These are phyloP conservation scores for Ophion costatus DNA, from an alignment of 2,888 invertebrate genomes.

Conservation along the genomic window DNA sequence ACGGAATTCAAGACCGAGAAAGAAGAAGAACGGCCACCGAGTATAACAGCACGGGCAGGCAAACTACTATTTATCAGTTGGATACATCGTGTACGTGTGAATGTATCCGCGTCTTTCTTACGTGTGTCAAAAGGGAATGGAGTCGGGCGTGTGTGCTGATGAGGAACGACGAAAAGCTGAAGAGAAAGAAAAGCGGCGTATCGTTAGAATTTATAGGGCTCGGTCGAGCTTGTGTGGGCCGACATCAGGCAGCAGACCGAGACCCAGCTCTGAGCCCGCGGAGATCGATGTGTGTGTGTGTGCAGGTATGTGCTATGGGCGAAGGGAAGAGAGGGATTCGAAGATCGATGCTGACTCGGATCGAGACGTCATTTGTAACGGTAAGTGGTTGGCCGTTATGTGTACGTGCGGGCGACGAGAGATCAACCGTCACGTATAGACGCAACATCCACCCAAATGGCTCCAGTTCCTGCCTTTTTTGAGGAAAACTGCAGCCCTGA, in stretches of 20 bases:
- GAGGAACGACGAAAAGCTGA: slow-evolving; percentile 34
- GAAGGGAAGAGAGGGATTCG: slow-evolving; percentile 35
- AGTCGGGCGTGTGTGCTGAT: not conserved
- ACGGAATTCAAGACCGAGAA: slow-evolving; percentile 68
- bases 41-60: slow-evolving; percentile 45
- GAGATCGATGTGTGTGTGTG: not conserved
- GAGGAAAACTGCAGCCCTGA: not conserved
- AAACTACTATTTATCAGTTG: slow-evolving; percentile 65
- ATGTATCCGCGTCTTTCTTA: not conserved
- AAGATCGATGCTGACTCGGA: slow-evolving; percentile 76
- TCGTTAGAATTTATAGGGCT: slow-evolving; percentile 24
- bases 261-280: slow-evolving; percentile 21
- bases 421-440: slow-evolving; percentile 6
- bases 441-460: slow-evolving; percentile 44
- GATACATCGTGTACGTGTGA: slow-evolving; percentile 46
- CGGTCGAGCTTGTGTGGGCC: slow-evolving; percentile 50
- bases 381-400: slow-evolving; percentile 77
- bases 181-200: slow-evolving; percentile 27
- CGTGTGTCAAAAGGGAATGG: slow-evolving; percentile 1
- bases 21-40: slow-evolving; percentile 46
- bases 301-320: not conserved
- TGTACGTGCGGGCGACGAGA: slow-evolving; percentile 59
- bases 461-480: slow-evolving; percentile 48
- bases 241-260: slow-evolving; percentile 41
- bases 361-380: slow-evolving; percentile 77